These are phyloP conservation scores for Thera obeliscata DNA, from an alignment of 2,888 invertebrate species.

Conservation along the genomic window DNA sequence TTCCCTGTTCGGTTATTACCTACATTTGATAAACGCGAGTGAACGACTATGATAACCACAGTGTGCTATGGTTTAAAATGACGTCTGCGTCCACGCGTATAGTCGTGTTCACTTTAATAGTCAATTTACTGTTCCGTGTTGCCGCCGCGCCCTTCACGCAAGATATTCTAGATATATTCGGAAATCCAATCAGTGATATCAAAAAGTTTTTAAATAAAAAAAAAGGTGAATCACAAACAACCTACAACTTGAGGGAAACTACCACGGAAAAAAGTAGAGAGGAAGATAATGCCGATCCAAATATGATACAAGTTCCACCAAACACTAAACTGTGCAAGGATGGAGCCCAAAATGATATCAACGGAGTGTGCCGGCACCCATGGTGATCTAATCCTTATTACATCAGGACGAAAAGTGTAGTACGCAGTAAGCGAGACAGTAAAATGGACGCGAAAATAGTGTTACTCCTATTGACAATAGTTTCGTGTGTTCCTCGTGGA, in stretches of 20 bases:
- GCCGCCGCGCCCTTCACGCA: conserved; percentile 54
- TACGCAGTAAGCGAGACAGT: conserved; percentile 46
- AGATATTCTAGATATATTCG: conserved; percentile 64
- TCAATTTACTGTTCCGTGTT: conserved; percentile 57
- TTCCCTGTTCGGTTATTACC: conserved; percentile 47
- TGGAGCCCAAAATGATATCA: conserved; percentile 57
- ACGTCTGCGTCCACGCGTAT: conserved; percentile 64
- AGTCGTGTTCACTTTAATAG: conserved; percentile 62
- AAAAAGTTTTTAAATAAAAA: conserved; percentile 39
- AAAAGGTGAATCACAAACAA: conserved; percentile 20
- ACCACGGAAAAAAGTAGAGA: conserved; percentile 29
- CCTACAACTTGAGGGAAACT: conserved; percentile 22
- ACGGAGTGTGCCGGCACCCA: conserved; percentile 69
- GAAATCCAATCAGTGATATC: conserved; percentile 70
- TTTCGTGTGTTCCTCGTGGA: conserved; percentile 44
- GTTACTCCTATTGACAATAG: conserved; percentile 48
- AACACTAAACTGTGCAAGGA: conserved; percentile 55
- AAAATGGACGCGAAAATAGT: conserved; percentile 66
- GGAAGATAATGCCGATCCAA: conserved; percentile 29
- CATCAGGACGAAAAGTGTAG: conserved; percentile 46
- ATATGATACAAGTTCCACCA: conserved; percentile 70
- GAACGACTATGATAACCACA: conserved; percentile 47
- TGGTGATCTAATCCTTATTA: conserved; percentile 54
- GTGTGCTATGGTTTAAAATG: conserved; percentile 67
- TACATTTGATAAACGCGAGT: conserved; percentile 56